A percentile compares a stretch with the other conserved stretches of the same genome.
Conservation (phyloP, 2,888 invertebrate genomes). For the Chelonus formosanus region DNA sequence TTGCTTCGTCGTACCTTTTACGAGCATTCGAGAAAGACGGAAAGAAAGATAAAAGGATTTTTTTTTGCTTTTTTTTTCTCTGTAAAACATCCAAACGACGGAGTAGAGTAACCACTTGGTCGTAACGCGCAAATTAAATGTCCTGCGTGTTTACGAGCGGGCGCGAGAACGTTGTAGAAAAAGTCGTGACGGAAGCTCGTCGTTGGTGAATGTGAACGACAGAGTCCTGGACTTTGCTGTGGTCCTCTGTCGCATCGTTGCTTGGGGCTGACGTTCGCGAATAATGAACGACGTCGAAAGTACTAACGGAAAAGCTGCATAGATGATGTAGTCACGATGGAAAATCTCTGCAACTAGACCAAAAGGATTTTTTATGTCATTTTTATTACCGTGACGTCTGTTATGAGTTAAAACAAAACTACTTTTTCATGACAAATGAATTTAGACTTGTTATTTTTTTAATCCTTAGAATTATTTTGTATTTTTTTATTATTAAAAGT, state of each 20-base stretch:
- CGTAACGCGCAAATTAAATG: slow-evolving; percentile 41
- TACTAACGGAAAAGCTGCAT: slow-evolving; percentile 17
- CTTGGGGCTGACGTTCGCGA: slow-evolving; percentile 26
- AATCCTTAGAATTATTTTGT: background rate
- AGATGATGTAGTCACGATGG: slow-evolving; percentile 1
- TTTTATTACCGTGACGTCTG: slow-evolving; percentile 22
- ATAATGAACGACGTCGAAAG: slow-evolving; percentile 33
- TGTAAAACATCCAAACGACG: slow-evolving; percentile 18
- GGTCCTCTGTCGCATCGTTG: slow-evolving; percentile 1
- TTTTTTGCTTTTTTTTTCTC: slow-evolving; percentile 4
- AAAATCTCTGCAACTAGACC: slow-evolving; percentile 23
- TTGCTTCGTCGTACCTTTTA: slow-evolving; percentile 14
- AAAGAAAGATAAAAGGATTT: slow-evolving; percentile 17
- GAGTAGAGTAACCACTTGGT: slow-evolving; percentile 34
- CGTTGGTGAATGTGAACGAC: slow-evolving; percentile 26
- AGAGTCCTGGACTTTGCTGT: slow-evolving; percentile 22
- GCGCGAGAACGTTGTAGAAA: slow-evolving; percentile 23
- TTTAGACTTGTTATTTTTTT: background rate
- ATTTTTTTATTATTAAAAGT: background rate
- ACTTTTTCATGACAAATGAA: slow-evolving; percentile 1
- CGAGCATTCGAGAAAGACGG: slow-evolving; percentile 11
- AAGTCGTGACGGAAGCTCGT: slow-evolving; percentile 29
- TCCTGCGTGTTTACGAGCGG: slow-evolving; percentile 40
- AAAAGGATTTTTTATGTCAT: slow-evolving; percentile 23
- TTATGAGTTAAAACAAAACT: background rate